phyloP scores from a whole-genome alignment of 37 sponge, comb jelly and placozoan genomes.

The Spongilla lacustris region DNA sequence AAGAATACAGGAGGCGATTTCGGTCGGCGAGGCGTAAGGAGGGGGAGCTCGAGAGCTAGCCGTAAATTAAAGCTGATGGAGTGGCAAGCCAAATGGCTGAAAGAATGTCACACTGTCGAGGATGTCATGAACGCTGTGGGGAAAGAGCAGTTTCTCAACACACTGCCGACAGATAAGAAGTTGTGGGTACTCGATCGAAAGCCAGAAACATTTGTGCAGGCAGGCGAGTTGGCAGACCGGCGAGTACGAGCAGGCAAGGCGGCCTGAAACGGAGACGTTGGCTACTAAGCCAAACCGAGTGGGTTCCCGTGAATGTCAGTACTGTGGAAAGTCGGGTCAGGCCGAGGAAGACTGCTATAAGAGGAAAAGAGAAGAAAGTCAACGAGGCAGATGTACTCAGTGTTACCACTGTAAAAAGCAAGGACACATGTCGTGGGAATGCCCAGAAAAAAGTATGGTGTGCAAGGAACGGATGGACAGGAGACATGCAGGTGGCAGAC shows the following conservation, averaged over 20 bases:
- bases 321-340: slow-evolving; percentile 4
- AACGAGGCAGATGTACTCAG: background rate
- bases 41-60: no score
- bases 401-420: slow-evolving; percentile 27
- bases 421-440: slow-evolving; percentile 22
- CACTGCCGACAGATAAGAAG: background rate
- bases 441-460: slow-evolving; percentile 5
- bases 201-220: slow-evolving; percentile 3
- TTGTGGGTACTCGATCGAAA: slow-evolving; percentile 12
- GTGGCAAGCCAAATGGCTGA: slow-evolving; percentile 12
- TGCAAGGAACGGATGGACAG: background rate
- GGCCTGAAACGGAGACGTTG: background rate
- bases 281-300: background rate
- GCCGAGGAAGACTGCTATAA: background rate
- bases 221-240: slow-evolving; percentile 22
- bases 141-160: slow-evolving; percentile 9
- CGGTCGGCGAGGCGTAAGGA: slow-evolving; percentile 2
- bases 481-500: background rate
- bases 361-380: background rate
- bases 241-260: slow-evolving; percentile 25
- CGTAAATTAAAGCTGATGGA: slow-evolving; percentile 12
- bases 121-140: background rate
- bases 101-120: background rate
- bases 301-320: background rate
- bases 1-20: slow-evolving; percentile 46